Base-by-base conservation (phyloP, 2,797 vertebrate species). In the Megalops cyprinoides region DNA sequence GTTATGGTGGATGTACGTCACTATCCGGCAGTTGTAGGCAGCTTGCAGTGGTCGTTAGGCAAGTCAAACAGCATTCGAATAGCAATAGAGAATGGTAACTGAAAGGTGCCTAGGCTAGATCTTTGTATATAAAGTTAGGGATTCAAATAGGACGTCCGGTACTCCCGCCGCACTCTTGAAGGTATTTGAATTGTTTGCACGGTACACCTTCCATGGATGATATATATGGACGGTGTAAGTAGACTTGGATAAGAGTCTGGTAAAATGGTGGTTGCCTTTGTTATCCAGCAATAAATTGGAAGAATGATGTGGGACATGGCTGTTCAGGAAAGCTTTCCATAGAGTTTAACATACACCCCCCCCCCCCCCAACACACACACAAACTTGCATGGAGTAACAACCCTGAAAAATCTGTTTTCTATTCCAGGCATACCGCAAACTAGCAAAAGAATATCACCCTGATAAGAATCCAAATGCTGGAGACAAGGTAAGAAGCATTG, bases 401-500 rank as follows among this genome's bases (percentile, higher is more conserved):
- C 67, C 6, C 37, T 62, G n/a, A 60, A n/a, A n/a, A n/a, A n/a
- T 74, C 8, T 76, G 31, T 62, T 49, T 79, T 28, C 25, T 44
- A 71, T 65, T 88, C 92, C 89, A 99, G 97, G 96, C 97, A 20
- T 98, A 98, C 88, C 96, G 97, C 76, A 98, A 98, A 86, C 84
- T 98, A 91, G 97, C 97, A 84, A 99, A 99, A 93, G 97, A 99
- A 69, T 99, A 98, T 85, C 97, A 99, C 79, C 97, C 97, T 81
- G 97, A 99, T 92, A 99, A 98, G 91, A 99, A 99, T 89, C 97
- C 97, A 80, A 98, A 98, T 88, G 97, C 97, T 69, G 97, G 97
- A 79, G 97, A 99, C 87, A 99, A 98, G 96, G 97, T 98, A 96
- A 89, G 89, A 81, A 83, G 18, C 42, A 15, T 10, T 14, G 18